These are phyloP conservation scores for Gyrodactylus salaris DNA, from an alignment of 1,140 invertebrate species.

Conservation along the genomic window DNA sequence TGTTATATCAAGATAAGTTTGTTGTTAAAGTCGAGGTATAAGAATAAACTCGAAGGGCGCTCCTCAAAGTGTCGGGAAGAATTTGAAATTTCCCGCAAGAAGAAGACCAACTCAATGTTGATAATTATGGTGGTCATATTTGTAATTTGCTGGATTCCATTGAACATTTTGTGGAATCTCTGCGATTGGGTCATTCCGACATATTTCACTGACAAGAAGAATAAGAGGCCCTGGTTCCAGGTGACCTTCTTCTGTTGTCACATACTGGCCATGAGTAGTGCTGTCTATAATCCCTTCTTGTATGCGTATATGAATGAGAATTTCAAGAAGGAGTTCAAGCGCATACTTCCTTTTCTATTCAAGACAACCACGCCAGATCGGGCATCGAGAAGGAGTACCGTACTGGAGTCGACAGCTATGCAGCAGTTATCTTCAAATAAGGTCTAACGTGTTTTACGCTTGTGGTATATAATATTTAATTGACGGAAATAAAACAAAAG, in stretches of 20 bases:
- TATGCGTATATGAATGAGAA: conserved; percentile 97
- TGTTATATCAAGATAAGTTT: conserved; percentile 18
- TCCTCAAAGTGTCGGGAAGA: conserved; percentile 12
- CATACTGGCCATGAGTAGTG: conserved; percentile 67
- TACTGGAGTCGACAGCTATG: background rate
- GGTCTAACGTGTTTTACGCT: too few relatives aligned
- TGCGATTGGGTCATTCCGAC: background rate
- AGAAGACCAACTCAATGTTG: conserved; percentile 20
- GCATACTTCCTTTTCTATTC: background rate
- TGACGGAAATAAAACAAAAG: too few relatives aligned
- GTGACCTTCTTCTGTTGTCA: conserved; percentile 54
- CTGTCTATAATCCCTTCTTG: conserved; percentile 57
- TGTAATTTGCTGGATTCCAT: conserved; percentile 23
- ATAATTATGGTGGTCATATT: conserved; percentile 23
- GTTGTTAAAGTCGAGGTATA: conserved; percentile 13
- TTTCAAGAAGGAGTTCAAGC: conserved; percentile 63
- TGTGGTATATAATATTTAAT: too few relatives aligned
- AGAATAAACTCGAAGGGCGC: conserved; percentile 13
- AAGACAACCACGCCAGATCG: background rate
- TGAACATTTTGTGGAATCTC: conserved; percentile 15
- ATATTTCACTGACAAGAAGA: background rate
- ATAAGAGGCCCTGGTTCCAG: background rate
- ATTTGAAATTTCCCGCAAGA: conserved; percentile 14
- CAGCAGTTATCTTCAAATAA: too few relatives aligned
- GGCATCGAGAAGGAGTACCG: background rate